phyloP scores from a whole-genome alignment of 2,888 invertebrate genomes.

The Subacronicta megacephala region DNA sequence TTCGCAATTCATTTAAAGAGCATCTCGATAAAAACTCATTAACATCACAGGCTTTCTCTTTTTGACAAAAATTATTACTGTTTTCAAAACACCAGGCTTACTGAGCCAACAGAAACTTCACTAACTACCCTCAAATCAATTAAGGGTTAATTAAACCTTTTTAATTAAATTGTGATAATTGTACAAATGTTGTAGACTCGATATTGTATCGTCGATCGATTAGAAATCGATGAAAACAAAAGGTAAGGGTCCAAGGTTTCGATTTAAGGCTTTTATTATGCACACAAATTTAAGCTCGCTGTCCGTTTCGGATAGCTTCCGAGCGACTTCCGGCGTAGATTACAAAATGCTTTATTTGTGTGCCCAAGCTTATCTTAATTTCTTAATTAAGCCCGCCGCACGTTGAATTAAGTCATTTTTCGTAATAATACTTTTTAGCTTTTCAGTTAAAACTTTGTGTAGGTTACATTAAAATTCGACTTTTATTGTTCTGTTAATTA shows the following conservation, averaged over 20 bases:
- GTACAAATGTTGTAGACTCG: background rate
- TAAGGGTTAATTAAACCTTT: background rate
- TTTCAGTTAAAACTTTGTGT: constrained; percentile 44
- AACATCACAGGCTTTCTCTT: constrained; percentile 29
- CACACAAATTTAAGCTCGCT: constrained; percentile 74
- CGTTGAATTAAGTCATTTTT: constrained; percentile 66
- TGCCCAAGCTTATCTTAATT: constrained; percentile 81
- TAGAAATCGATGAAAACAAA: constrained; percentile 35
- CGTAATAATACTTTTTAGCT: constrained; percentile 55
- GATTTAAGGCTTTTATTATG: constrained; percentile 75
- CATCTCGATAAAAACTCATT: constrained; percentile 41
- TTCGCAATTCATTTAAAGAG: constrained; percentile 25
- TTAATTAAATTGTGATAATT: constrained; percentile 1
- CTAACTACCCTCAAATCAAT: background rate
- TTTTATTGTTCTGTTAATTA: constrained; percentile 60
- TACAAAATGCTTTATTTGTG: constrained; percentile 81
- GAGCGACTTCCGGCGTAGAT: constrained; percentile 83
- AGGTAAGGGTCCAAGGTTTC: constrained; percentile 63
- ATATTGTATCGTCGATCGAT: constrained; percentile 9
- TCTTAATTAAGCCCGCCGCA: constrained; percentile 81
- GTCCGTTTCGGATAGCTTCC: constrained; percentile 79
- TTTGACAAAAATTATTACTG: constrained; percentile 11
- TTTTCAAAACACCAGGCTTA: constrained; percentile 6
- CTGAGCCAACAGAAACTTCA: background rate
- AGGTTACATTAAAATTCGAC: constrained; percentile 46